Evolutionary conservation across 2,797 vertebrate species (phyloP), one percentile per base, ranked within the genome.

Genomic region (Meda fulgida): DNA sequence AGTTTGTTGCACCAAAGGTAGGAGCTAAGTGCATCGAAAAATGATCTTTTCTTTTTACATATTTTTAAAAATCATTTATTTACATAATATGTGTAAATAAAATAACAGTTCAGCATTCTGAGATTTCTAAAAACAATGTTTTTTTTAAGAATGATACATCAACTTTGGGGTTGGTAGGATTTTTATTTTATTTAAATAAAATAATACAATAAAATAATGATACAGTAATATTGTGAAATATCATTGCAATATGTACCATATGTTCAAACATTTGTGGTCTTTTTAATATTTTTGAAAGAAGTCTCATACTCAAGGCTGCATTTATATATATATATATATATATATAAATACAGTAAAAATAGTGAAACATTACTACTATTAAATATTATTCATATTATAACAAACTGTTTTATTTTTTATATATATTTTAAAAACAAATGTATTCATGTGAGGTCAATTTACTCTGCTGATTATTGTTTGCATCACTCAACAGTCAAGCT

Each of bases 1-100:
- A 98, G 92, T 95, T 97, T 38, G 96, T 98, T 86, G 97, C 96
- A 83, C 97, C 97, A 0, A 98, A 98, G 97, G 97, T 97, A 94
- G 78, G 36, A 29, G 3, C 7, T 21, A n/a, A 55, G 23, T 51
- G 19, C 26, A 48, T 51, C 3, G 10, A 11, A 31, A 93, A 7
- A 66, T 6, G 13, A 26, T 66, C 71, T 31, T 72, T 23, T 63
- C 8, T 29, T 80, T 79, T 72, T 13, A 78, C 36, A 21, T 8
- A 14, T 48, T 36, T 3, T 77, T 31, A 21, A 3, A 21, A 3
- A 53, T 38, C 5, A 53, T 34, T 53, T 60, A 38, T 36, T n/a
- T 60, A 7, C 16, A 29, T 78, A 9, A 43, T 31, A 5, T 58
- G 67, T 55, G 4, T 51, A n/a, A 80, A 75, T 23, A 51, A 46